These are phyloP conservation scores for Stenchaetothrips biformis DNA, from an alignment of 2,888 invertebrate species.

Conservation along the genomic window DNA sequence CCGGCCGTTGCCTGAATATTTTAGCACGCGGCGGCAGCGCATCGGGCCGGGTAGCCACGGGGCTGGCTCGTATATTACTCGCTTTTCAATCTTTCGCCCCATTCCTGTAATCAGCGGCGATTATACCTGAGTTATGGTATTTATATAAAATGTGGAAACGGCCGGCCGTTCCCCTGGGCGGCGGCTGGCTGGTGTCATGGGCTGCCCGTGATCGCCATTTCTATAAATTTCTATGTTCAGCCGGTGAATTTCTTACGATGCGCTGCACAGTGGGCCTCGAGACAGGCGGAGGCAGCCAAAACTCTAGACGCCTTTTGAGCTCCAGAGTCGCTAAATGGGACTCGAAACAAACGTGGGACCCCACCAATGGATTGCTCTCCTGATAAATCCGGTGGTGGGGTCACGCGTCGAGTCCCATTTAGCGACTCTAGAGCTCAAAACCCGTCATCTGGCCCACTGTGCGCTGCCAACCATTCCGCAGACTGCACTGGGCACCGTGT, in stretches of 20 bases:
- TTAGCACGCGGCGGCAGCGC: not conserved
- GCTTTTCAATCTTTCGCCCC: conserved; percentile 15
- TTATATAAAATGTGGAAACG: conserved; percentile 18
- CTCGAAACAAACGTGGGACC: not conserved
- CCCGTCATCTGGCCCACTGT: too few relatives aligned
- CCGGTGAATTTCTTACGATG: not conserved
- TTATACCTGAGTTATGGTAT: conserved; percentile 8
- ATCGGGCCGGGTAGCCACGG: not conserved
- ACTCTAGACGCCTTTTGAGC: too few relatives aligned
- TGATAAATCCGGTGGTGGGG: too few relatives aligned
- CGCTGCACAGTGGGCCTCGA: not conserved
- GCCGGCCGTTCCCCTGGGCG: not conserved
- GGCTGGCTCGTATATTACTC: not conserved
- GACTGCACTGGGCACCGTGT: not conserved
- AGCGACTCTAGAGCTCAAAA: too few relatives aligned
- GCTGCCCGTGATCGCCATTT: not conserved
- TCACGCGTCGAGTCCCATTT: not conserved
- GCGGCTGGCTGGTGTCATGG: not conserved
- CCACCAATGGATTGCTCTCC: not conserved
- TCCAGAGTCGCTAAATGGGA: too few relatives aligned
- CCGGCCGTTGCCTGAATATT: not conserved
- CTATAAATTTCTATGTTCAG: too few relatives aligned
- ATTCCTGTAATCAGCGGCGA: conserved; percentile 20
- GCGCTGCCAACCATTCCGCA: not conserved
- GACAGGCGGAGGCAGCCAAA: too few relatives aligned